phyloP scores from a whole-genome alignment of 1,140 invertebrate genomes.

The Anastrepha obliqua region DNA sequence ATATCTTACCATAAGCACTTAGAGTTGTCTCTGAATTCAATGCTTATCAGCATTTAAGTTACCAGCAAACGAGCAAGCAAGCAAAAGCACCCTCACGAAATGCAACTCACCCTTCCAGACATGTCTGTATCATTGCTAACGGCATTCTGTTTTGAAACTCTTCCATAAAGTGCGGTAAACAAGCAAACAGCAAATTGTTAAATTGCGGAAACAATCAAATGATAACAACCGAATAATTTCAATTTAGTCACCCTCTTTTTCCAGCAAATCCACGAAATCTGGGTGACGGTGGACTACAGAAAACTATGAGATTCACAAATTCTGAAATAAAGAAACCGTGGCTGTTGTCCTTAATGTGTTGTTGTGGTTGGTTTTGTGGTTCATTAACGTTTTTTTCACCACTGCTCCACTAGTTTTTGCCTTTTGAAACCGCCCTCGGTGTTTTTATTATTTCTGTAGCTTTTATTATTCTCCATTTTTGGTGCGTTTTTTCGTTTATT shows the following conservation, averaged over 20 bases:
- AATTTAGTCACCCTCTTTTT: neutral
- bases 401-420: neutral
- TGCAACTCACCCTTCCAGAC: too few relatives aligned
- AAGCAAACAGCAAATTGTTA: neutral
- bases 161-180: neutral
- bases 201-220: neutral
- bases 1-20: neutral
- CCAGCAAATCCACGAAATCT: too few relatives aligned
- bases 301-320: neutral
- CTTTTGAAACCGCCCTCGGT: too few relatives aligned
- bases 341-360: neutral
- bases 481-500: too few relatives aligned
- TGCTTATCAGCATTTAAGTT: neutral
- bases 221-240: slow-evolving; percentile 9
- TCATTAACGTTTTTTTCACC: neutral
- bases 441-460: too few relatives aligned
- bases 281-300: too few relatives aligned
- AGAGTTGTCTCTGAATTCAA: neutral
- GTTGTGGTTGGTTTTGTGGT: neutral
- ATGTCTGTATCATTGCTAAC: too few relatives aligned
- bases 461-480: too few relatives aligned
- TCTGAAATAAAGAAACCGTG: neutral
- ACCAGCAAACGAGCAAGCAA: neutral
- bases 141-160: neutral
- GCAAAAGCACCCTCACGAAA: neutral